Percentiles rank a stretch among this genome's conserved stretches.
These are phyloP conservation scores for Esox niger DNA, from an alignment of 2,113 vertebrate species.

Conservation along the genomic window DNA sequence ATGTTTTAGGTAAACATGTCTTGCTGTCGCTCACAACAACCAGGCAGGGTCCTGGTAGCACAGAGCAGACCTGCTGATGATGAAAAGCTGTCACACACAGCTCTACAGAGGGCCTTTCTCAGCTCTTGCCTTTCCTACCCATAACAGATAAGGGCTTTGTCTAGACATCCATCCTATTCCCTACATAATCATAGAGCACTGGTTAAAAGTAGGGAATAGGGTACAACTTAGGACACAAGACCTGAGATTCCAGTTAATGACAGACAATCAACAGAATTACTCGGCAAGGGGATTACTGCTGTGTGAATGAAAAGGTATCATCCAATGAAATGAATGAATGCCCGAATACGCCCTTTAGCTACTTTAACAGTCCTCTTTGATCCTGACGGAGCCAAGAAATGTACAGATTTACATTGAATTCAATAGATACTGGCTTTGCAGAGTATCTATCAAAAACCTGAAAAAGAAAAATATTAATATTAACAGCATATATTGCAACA, in stretches of 20 bases:
- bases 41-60: not conserved
- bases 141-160: no score
- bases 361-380: not conserved
- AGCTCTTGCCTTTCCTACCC: not conserved
- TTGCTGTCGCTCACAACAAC: not conserved
- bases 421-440: no score
- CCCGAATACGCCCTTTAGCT: not conserved
- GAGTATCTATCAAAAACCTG: no score
- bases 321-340: not conserved
- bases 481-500: no score
- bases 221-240: no score
- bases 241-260: not conserved
- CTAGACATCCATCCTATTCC: no score
- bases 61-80: not conserved
- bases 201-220: not conserved
- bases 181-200: not conserved
- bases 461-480: no score
- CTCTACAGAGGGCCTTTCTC: not conserved
- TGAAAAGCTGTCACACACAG: conserved; percentile 3
- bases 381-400: not conserved
- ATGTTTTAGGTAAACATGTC: no score
- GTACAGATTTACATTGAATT: not conserved
- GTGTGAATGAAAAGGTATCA: not conserved
- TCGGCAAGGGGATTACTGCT: not conserved
- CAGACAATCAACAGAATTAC: not conserved